phyloP scores from a whole-genome alignment of 2,113 vertebrate genomes.

The Spheniscus mendiculus region DNA sequence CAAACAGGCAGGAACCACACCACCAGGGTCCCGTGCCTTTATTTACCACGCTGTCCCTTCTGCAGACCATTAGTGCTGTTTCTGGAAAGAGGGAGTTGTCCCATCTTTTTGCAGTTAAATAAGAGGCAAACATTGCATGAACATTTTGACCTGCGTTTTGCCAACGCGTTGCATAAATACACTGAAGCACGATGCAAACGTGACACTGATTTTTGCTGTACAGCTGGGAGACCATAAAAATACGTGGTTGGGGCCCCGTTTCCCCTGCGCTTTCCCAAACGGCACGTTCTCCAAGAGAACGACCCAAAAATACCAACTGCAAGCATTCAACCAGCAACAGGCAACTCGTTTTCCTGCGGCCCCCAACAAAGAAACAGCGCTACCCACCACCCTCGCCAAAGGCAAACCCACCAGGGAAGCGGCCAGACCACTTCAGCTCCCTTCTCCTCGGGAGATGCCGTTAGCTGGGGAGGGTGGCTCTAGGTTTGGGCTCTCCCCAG shows the following conservation, averaged over 20 bases:
- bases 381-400: rapidly evolving
- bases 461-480: background rate
- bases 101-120: background rate
- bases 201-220: background rate
- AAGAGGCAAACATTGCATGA: background rate
- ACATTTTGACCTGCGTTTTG: background rate
- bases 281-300: background rate
- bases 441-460: no score
- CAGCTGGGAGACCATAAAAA: background rate
- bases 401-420: background rate
- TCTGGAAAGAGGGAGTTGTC: background rate
- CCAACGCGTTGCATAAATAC: rapidly evolving
- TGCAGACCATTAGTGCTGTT: rapidly evolving
- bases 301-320: background rate
- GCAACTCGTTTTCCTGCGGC: rapidly evolving
- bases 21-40: rapidly evolving
- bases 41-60: background rate
- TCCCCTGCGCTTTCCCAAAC: background rate
- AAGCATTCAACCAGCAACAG: background rate
- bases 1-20: background rate
- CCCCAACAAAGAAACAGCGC: no score
- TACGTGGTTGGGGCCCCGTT: rapidly evolving
- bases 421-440: no score
- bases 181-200: background rate
- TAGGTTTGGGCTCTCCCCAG: background rate